Conservation (phyloP, 2,888 invertebrate genomes). For the Octodonta nipae region DNA sequence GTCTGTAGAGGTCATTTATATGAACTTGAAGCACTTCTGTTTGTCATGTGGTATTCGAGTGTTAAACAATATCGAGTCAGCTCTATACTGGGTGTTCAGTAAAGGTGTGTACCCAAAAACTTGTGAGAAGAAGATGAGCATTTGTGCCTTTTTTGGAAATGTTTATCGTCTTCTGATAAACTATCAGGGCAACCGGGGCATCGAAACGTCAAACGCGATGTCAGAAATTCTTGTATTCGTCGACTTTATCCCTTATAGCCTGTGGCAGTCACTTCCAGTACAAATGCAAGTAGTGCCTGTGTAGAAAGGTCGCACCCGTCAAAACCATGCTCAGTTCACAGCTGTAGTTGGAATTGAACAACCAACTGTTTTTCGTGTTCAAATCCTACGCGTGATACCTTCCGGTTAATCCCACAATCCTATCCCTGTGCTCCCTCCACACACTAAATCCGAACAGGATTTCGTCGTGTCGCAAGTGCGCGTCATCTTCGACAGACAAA, state of each 20-base stretch:
- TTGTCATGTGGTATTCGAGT: constrained; percentile 96
- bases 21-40: constrained; percentile 98
- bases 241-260: constrained; percentile 79
- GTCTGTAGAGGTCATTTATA: constrained; percentile 52
- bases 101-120: constrained; percentile 98
- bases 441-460: constrained; percentile 98
- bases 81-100: constrained; percentile 88
- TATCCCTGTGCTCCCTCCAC: constrained; percentile 92
- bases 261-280: constrained; percentile 89
- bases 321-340: constrained; percentile 98
- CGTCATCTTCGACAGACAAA: constrained; percentile 94
- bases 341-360: constrained; percentile 97
- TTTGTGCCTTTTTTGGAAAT: constrained; percentile 92
- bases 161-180: constrained; percentile 88
- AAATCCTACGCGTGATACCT: constrained; percentile 90
- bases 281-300: constrained; percentile 75
- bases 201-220: constrained; percentile 94
- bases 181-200: constrained; percentile 96
- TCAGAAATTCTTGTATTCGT: constrained; percentile 97
- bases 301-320: constrained; percentile 47
- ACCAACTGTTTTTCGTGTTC: constrained; percentile 75
- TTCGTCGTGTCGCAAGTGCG: constrained; percentile 92
- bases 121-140: constrained; percentile 50
- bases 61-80: constrained; percentile 95
- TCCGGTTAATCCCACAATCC: constrained; percentile 95